These are phyloP conservation scores for Ips nitidus DNA, from an alignment of 1,140 invertebrate genomes.

Conservation along the genomic window DNA sequence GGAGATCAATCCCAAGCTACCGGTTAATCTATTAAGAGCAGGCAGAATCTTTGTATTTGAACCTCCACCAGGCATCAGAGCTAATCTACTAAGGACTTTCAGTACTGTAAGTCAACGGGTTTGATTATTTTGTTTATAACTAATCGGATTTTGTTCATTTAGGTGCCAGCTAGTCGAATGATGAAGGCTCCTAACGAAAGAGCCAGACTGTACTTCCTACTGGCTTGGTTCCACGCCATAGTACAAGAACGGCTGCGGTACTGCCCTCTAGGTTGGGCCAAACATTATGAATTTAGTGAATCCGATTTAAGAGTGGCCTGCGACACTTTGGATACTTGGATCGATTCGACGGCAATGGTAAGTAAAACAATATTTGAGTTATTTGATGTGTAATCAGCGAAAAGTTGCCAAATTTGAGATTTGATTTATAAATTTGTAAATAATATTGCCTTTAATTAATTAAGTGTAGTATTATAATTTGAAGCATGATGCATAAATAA, in stretches of 20 bases:
- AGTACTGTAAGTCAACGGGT: constrained; percentile 70
- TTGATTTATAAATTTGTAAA: no score
- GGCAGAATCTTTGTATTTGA: constrained; percentile 98
- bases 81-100: constrained; percentile 94
- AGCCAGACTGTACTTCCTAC: constrained; percentile 93
- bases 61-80: constrained; percentile 96
- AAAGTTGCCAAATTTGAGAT: no score
- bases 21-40: constrained; percentile 91
- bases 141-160: constrained; percentile 15
- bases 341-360: constrained; percentile 96
- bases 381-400: no score
- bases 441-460: no score
- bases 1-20: constrained; percentile 94
- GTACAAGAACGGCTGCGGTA: constrained; percentile 97
- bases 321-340: constrained; percentile 98
- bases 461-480: no score
- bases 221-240: constrained; percentile 99
- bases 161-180: constrained; percentile 83
- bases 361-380: constrained; percentile 6
- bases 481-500: no score
- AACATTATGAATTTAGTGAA: constrained; percentile 99
- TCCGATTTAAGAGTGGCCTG: constrained; percentile 96
- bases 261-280: constrained; percentile 96
- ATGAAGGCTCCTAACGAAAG: constrained; percentile 93
- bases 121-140: background rate